Percentiles rank a stretch among this genome's conserved stretches.
Evolutionary conservation across 2,113 vertebrate genomes (phyloP).

Genomic region (Myotis brandtii): DNA sequence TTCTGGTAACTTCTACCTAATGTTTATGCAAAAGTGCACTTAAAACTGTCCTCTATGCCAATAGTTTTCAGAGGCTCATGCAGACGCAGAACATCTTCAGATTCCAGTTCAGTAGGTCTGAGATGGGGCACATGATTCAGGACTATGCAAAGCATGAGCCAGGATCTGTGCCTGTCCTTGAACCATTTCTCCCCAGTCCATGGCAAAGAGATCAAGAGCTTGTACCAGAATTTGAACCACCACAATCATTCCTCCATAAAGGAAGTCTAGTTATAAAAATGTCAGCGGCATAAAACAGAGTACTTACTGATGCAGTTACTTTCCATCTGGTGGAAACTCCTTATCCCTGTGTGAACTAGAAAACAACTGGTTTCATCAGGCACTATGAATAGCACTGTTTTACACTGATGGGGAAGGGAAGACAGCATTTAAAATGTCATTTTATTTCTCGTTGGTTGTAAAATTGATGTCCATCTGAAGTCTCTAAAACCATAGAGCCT

Average conservation of each 20-base stretch:
- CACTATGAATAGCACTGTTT: not conserved
- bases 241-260: not conserved
- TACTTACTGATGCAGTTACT: not conserved
- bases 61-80: not conserved
- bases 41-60: not conserved
- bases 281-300: not conserved
- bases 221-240: not conserved
- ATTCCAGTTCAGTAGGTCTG: not conserved
- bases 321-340: slow-evolving; percentile 15
- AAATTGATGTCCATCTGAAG: not conserved
- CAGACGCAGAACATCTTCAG: not conserved
- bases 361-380: not conserved
- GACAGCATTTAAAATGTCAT: not conserved
- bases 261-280: not conserved
- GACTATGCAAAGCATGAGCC: not conserved
- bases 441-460: not conserved
- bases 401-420: not conserved
- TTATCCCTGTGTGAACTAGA: not conserved
- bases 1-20: not conserved
- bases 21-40: not conserved
- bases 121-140: not conserved
- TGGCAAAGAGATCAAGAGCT: not conserved
- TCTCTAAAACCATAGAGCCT: not conserved
- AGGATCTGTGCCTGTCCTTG: not conserved
- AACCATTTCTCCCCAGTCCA: not conserved